Percentiles rank a stretch among this genome's conserved stretches.
phyloP scores from a whole-genome alignment of 2,797 vertebrate species.

The Periophthalmus magnuspinnatus region DNA sequence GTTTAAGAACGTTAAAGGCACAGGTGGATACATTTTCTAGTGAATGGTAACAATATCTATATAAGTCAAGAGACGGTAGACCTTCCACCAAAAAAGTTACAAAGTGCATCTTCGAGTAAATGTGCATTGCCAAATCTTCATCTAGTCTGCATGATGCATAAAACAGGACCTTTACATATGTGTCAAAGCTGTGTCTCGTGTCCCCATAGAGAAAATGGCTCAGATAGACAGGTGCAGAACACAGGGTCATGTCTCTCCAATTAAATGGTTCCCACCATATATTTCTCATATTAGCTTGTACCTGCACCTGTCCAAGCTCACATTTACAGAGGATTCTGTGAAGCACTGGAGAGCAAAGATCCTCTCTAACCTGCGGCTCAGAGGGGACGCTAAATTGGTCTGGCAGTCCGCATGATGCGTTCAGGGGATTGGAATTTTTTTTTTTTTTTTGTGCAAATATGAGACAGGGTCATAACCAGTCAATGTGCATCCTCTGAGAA shows the following conservation, averaged over 20 bases:
- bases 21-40: too few relatives aligned
- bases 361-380: neutral
- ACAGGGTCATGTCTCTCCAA: constrained; percentile 16
- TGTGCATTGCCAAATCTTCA: neutral
- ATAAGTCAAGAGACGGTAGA: too few relatives aligned
- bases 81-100: too few relatives aligned
- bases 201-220: too few relatives aligned
- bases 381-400: neutral
- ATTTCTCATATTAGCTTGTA: constrained; percentile 9
- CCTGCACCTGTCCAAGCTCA: constrained; percentile 9
- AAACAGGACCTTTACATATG: neutral
- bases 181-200: neutral
- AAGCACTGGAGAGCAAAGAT: constrained; percentile 8
- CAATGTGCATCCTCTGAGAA: neutral
- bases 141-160: neutral
- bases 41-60: too few relatives aligned
- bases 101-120: neutral
- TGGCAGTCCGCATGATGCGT: neutral
- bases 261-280: constrained; percentile 19
- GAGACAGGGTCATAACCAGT: neutral
- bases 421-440: neutral
- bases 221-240: neutral
- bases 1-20: too few relatives aligned
- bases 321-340: constrained; percentile 9
- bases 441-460: neutral